Conservation (phyloP, 2,888 invertebrate genomes). For the Netelia inedita region DNA sequence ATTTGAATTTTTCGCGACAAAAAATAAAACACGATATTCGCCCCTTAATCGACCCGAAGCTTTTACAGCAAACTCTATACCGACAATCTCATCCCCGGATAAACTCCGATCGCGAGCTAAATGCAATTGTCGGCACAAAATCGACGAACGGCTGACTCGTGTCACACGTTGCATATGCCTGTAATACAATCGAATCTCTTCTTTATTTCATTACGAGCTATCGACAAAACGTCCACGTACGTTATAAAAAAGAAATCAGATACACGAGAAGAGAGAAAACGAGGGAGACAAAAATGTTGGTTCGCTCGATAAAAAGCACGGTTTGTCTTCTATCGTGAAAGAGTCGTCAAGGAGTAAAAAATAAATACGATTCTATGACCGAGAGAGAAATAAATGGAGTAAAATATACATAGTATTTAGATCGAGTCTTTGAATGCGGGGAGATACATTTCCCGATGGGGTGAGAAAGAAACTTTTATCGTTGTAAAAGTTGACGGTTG, state of each 20-base stretch:
- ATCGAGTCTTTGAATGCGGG: background rate
- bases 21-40: too few species aligned
- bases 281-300: background rate
- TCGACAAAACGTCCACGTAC: background rate
- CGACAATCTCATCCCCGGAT: background rate
- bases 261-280: background rate
- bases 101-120: background rate
- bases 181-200: background rate
- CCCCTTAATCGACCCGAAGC: too few species aligned
- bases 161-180: background rate
- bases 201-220: background rate
- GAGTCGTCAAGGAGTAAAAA: background rate
- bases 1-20: too few species aligned
- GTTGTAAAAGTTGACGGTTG: background rate
- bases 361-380: background rate
- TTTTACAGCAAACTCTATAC: background rate
- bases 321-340: background rate
- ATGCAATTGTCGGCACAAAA: too few species aligned
- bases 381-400: background rate
- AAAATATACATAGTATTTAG: background rate
- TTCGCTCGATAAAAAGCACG: background rate
- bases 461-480: background rate
- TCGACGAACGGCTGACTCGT: too few species aligned
- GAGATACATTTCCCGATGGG: background rate
- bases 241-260: background rate